A percentile compares a stretch with the other conserved stretches of the same genome.
Evolutionary conservation across 1,140 invertebrate species (phyloP).

Genomic region (Thaumetopoea pityocampa): DNA sequence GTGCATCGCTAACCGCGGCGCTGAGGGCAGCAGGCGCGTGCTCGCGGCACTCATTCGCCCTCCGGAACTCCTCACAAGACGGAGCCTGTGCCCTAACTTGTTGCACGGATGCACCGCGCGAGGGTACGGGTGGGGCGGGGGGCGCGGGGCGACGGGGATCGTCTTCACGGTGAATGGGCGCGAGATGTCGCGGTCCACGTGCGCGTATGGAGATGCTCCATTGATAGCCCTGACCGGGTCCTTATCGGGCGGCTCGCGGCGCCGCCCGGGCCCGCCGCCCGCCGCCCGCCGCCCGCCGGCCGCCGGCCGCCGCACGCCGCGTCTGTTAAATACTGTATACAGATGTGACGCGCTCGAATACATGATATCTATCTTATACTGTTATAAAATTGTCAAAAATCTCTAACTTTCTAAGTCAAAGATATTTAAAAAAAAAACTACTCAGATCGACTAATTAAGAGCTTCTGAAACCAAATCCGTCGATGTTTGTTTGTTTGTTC

Average conservation of each 20-base stretch:
- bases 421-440: no score
- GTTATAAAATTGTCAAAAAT: no score
- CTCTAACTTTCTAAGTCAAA: no score
- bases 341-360: no score
- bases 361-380: no score
- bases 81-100: slow-evolving; percentile 61
- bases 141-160: slow-evolving; percentile 28
- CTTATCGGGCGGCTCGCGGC: slow-evolving; percentile 55
- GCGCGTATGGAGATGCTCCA: slow-evolving; percentile 68
- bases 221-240: slow-evolving; percentile 69
- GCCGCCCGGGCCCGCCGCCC: no score
- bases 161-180: slow-evolving; percentile 70
- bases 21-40: slow-evolving; percentile 2
- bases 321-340: no score
- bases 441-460: no score
- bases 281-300: no score
- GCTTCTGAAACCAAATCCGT: no score
- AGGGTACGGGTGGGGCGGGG: slow-evolving; percentile 40
- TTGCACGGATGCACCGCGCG: slow-evolving; percentile 69
- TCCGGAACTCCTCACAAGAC: slow-evolving; percentile 56
- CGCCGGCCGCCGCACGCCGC: no score
- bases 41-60: slow-evolving; percentile 17
- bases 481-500: no score
- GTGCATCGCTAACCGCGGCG: background rate
- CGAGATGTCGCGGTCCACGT: slow-evolving; percentile 67